Evolutionary conservation across 2,797 vertebrate genomes (phyloP).

Genomic region (Leptatherina wallacei): DNA sequence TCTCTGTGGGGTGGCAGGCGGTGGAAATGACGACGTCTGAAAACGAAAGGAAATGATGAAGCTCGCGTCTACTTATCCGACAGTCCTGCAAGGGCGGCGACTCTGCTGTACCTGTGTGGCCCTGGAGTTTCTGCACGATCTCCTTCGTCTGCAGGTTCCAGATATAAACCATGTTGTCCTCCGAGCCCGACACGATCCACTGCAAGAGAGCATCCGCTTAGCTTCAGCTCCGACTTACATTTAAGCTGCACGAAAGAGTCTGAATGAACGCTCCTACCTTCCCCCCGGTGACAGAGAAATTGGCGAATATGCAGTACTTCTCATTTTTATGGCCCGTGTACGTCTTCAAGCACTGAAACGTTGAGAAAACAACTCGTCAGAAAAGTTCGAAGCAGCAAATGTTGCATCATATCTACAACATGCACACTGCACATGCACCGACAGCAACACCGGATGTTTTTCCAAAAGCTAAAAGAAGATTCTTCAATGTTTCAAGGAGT

Average conservation of each 20-base stretch:
- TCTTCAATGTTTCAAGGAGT: no score
- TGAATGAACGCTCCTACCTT: constrained; percentile 83
- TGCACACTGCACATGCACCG: background rate
- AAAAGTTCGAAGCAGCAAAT: background rate
- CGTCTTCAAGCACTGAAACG: constrained; percentile 94
- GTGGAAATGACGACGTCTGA: constrained; percentile 98
- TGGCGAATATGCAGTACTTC: constrained; percentile 99
- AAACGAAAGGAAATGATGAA: background rate
- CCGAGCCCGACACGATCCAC: constrained; percentile 99
- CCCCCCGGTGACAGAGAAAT: constrained; percentile 98
- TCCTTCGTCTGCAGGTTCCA: constrained; percentile 99
- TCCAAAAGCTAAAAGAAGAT: no score
- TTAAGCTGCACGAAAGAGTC: background rate
- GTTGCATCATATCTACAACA: no score
- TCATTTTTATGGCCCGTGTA: constrained; percentile 99
- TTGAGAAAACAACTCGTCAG: background rate
- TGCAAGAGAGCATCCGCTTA: constrained; percentile 52
- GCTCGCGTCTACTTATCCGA: background rate
- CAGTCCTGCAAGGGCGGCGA: background rate
- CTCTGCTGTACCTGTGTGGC: constrained; percentile 91
- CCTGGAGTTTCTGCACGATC: constrained; percentile 98
- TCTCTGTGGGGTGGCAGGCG: constrained; percentile 98
- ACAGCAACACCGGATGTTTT: background rate
- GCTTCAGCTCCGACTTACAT: background rate
- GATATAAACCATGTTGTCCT: constrained; percentile 99